A percentile compares a stretch with the other conserved stretches of the same genome.
Evolutionary conservation across 2,797 vertebrate species (phyloP).

Genomic region (Danionella dracula): DNA sequence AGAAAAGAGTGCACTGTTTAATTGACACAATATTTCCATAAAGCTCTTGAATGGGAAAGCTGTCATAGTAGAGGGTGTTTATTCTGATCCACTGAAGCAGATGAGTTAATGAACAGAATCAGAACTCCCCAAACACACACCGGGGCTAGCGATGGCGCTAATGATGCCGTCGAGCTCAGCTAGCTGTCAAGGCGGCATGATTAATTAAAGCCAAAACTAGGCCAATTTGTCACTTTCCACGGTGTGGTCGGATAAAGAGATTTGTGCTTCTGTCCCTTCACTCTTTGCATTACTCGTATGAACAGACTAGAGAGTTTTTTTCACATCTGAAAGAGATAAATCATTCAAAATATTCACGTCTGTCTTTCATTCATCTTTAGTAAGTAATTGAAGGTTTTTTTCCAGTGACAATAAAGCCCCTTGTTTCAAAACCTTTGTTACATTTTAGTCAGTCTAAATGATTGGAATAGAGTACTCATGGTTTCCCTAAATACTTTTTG

Average conservation of each 20-base stretch:
- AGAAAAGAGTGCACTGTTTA: not conserved
- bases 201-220: conserved; percentile 71
- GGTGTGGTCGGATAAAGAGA: conserved; percentile 56
- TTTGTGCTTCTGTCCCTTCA: not conserved
- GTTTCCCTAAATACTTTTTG: no score
- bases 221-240: conserved; percentile 67
- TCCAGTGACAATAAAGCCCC: no score
- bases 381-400: no score
- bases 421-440: no score
- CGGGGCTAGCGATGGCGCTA: conserved; percentile 54
- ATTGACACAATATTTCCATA: not conserved
- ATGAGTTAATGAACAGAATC: conserved; percentile 67
- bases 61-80: not conserved
- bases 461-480: no score
- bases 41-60: not conserved
- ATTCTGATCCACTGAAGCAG: conserved; percentile 46
- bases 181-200: conserved; percentile 65
- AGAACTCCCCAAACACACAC: conserved; percentile 49
- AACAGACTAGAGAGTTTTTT: no score
- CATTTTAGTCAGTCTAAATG: no score
- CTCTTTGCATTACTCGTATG: no score
- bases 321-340: no score
- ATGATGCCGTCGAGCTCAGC: conserved; percentile 69
- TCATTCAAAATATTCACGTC: no score
- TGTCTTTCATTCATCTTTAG: no score